Percentiles rank a stretch among this genome's conserved stretches.
Evolutionary conservation across 2,888 invertebrate species (phyloP).

Genomic region (Xestia c-nigrum): DNA sequence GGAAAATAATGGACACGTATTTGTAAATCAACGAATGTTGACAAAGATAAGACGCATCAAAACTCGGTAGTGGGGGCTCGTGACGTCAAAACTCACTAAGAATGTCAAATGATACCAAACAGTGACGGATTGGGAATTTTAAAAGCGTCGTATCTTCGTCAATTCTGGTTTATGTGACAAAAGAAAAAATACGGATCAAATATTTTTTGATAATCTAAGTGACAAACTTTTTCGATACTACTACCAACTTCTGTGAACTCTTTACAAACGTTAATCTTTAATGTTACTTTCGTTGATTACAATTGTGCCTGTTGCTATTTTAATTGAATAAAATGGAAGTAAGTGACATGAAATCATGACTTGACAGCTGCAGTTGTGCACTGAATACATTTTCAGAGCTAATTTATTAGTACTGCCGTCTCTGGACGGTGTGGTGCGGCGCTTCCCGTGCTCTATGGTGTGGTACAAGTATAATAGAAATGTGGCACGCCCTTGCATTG

Average conservation of each 20-base stretch:
- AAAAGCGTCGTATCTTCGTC: no score
- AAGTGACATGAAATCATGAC: neutral
- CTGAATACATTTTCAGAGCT: neutral
- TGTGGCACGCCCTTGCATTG: constrained; percentile 70
- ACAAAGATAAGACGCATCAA: no score
- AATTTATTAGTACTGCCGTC: neutral
- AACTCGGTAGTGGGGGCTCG: no score
- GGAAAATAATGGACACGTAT: no score
- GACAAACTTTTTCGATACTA: neutral
- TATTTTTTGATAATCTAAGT: no score
- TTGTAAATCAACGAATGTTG: no score
- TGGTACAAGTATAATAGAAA: constrained; percentile 55
- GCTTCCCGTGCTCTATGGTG: neutral
- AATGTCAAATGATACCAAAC: no score
- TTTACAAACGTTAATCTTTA: neutral
- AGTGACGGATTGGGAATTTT: no score
- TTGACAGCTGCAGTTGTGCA: neutral
- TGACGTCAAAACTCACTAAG: no score
- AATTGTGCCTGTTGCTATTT: neutral
- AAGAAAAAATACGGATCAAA: no score
- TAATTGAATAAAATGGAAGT: neutral
- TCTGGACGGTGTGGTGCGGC: neutral
- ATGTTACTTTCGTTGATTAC: neutral
- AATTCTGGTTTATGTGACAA: no score
- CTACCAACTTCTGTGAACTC: neutral